Evolutionary conservation across 2,888 invertebrate genomes (phyloP), one percentile per base, ranked within the genome.

Genomic region (Lasioglossum pauxillum): DNA sequence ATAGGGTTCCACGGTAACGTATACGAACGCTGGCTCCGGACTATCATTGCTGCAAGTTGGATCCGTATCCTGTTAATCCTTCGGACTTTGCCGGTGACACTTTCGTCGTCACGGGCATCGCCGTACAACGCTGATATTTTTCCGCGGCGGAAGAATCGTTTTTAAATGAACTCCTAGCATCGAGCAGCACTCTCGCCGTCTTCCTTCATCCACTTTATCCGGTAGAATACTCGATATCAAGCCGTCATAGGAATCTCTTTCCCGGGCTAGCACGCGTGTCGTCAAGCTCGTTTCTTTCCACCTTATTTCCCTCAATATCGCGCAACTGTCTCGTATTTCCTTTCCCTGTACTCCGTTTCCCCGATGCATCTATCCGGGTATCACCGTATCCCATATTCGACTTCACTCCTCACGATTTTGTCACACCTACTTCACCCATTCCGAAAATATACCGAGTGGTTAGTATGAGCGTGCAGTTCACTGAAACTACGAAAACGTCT

Each of bases 1-100:
- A 94, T 94, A 93, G 93, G n/a, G 91, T 92, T 92, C 90, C 89
- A 85, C 87, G 85, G 88, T 88, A 89, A 88, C 83, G 81, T 71
- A 78, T 75, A 83, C 69, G 79, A 64, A 78, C 79, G 44, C 49
- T 5, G 31, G 80, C 53, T 74, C 60, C n/a, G 76, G 46, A 82
- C 87, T 92, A 89, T 90, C 88, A 86, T 90, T 87, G 88, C 86
- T 85, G 84, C 87, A 84, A 82, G 78, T 88, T 72, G 84, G 78
- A 89, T 85, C 79, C 79, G 88, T 81, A 88, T 90, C 80, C 83
- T 84, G 87, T 80, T 93, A 92, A 93, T 92, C 92, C 91, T 87
- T 88, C 77, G 89, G 89, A 92, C 88, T 92, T 91, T 91, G 83
- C 76, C 72, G 72, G 73, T 86, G 91, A 87, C 84, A 88, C 80